Evolutionary conservation across 1,140 invertebrate genomes (phyloP), one percentile per base, ranked within the genome.

Genomic region (Stratiolaelaps scimitus): DNA sequence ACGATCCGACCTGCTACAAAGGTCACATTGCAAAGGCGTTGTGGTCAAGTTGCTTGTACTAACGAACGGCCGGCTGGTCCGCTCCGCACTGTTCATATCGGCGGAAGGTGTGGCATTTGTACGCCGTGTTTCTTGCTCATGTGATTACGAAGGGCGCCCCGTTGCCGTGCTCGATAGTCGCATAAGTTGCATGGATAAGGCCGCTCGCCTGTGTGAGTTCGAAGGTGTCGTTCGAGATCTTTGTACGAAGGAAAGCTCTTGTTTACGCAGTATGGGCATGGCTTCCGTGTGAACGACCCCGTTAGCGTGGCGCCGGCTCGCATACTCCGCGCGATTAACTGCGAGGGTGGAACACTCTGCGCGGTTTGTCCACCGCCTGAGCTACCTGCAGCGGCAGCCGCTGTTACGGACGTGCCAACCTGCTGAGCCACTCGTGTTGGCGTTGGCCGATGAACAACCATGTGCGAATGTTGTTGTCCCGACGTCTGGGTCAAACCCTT

Each of bases 211-310:
- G 53, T 60, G 10, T 60, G 53, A 1, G 53, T 60, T 10, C 53
- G 53, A 15, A 60, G 20, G 34, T 60, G 53, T 15, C 53, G 53
- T 34, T 60, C 53, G 15, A 60, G 34, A 10, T 60, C 53, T 23
- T 60, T 60, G 23, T 60, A 60, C 53, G 53, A 60, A 60, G 53
- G 53, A 23, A 60, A 60, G 34, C 53, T 60, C 53, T 60, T 60
- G 10, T 60, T 60, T 34, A 60, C 53, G 1, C 53, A 60, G 34
- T 60, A 60, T 2, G 53, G 53, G 34, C 53, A 60, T 2, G 53
- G 53, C 23, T 60, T 60, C 2, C 53, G 53, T 26, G 53, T 60
- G 53, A 60, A 60, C 5, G 53, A 60, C 23, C 53, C 53, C 26
- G 53, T 60, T 10, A 60, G 34, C 17, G 53, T 60, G 17, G 53